Conservation (phyloP, 1,140 invertebrate species). For the Drosophila eugracilis region DNA sequence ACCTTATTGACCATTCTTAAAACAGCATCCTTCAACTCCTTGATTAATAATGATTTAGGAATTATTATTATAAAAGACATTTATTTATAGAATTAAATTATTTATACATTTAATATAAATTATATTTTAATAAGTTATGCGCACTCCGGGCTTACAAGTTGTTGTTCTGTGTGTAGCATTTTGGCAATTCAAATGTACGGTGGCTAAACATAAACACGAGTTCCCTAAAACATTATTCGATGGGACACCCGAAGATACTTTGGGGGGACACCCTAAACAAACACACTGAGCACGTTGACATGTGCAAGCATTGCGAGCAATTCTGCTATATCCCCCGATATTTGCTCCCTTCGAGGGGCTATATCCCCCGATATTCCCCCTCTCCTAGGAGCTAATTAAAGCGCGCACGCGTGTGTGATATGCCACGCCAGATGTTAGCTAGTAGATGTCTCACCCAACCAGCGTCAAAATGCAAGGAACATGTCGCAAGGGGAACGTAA, state of each 20-base stretch:
- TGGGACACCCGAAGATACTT: constrained; percentile 7
- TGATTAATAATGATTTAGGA: too few relatives aligned
- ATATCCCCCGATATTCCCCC: constrained; percentile 4
- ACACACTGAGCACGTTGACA: constrained; percentile 62
- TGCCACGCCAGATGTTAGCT: constrained; percentile 69
- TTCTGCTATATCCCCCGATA: neutral
- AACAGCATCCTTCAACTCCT: too few relatives aligned
- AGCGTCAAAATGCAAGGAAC: constrained; percentile 19
- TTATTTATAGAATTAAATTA: too few relatives aligned
- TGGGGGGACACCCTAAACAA: constrained; percentile 43
- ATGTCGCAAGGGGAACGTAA: constrained; percentile 18
- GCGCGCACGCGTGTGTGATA: constrained; percentile 73
- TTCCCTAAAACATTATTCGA: constrained; percentile 24
- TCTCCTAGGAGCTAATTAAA: constrained; percentile 65
- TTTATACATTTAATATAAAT: too few relatives aligned
- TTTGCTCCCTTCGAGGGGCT: neutral
- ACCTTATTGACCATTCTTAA: too few relatives aligned
- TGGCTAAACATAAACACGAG: constrained; percentile 53
- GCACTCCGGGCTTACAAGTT: too few relatives aligned
- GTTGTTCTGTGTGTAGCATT: constrained; percentile 22
- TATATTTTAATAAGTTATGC: neutral
- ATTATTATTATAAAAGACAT: too few relatives aligned
- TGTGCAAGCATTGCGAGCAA: constrained; percentile 35
- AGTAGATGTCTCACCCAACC: constrained; percentile 49
- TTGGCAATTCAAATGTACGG: constrained; percentile 50